Percentiles rank a stretch among this genome's conserved stretches.
phyloP scores from a whole-genome alignment of 2,888 invertebrate species.

The Campaea margaritaria region DNA sequence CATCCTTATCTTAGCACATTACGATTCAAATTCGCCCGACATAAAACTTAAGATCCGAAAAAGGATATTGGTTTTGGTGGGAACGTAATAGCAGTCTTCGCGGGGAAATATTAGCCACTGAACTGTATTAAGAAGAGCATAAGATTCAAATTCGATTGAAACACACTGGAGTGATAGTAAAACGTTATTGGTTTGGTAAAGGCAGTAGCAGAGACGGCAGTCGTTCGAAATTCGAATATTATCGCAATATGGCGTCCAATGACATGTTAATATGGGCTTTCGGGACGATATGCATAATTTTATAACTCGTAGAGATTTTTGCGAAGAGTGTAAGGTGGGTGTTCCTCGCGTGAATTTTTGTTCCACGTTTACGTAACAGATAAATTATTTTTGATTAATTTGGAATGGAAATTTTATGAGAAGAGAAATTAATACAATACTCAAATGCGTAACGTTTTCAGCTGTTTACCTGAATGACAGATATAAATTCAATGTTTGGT shows the following conservation, averaged over 20 bases:
- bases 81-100: conserved; percentile 4
- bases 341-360: conserved; percentile 15
- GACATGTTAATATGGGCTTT: conserved; percentile 80
- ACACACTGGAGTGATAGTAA: conserved; percentile 10
- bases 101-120: neutral
- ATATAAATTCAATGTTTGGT: no score
- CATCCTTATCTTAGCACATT: conserved; percentile 19
- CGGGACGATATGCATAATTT: conserved; percentile 80
- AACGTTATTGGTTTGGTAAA: conserved; percentile 13
- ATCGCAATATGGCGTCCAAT: conserved; percentile 79
- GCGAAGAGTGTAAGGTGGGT: conserved; percentile 21
- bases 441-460: no score
- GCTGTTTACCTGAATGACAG: no score
- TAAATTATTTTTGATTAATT: no score
- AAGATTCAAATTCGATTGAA: conserved; percentile 18
- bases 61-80: conserved; percentile 16
- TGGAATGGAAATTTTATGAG: no score
- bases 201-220: conserved; percentile 14
- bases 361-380: conserved; percentile 10
- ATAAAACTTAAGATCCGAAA: conserved; percentile 5
- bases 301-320: conserved; percentile 53
- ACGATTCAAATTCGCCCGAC: conserved; percentile 24
- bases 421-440: no score
- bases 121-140: neutral
- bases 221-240: conserved; percentile 62